A percentile compares a stretch with the other conserved stretches of the same genome.
Conservation (phyloP, 2,113 vertebrate genomes). For the Ranitomeya imitator region DNA sequence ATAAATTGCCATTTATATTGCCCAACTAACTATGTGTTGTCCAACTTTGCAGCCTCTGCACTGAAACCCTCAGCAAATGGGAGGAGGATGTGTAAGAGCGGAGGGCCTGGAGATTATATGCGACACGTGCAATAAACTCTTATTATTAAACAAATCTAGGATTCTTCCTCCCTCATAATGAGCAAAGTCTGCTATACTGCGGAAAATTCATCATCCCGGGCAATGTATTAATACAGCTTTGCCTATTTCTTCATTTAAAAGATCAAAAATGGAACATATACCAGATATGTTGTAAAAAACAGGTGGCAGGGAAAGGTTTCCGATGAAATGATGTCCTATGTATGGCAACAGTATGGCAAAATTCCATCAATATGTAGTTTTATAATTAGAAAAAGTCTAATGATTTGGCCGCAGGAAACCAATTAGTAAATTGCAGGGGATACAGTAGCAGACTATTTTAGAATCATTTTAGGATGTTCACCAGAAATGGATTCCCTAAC, state of each 20-base stretch:
- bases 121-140: slow-evolving; percentile 47
- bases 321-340: background rate
- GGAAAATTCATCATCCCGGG: background rate
- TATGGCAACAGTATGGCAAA: background rate
- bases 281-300: background rate
- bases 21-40: slow-evolving; percentile 10
- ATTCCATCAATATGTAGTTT: background rate
- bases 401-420: background rate
- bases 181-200: slow-evolving; percentile 22
- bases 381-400: background rate
- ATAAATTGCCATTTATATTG: slow-evolving; percentile 54
- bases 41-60: slow-evolving; percentile 9
- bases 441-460: too few species aligned
- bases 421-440: too few species aligned
- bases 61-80: slow-evolving; percentile 12
- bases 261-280: background rate
- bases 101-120: slow-evolving; percentile 41
- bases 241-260: slow-evolving; percentile 11
- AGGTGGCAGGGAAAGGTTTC: background rate
- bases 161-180: slow-evolving; percentile 51
- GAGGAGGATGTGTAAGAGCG: slow-evolving; percentile 43
- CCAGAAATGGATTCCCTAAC: too few species aligned
- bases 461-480: too few species aligned
- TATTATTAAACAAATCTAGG: slow-evolving; percentile 47
- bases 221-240: slow-evolving; percentile 3